Evolutionary conservation across 2,888 invertebrate genomes (phyloP), one percentile per base, ranked within the genome.

Genomic region (Dasypolia templi): DNA sequence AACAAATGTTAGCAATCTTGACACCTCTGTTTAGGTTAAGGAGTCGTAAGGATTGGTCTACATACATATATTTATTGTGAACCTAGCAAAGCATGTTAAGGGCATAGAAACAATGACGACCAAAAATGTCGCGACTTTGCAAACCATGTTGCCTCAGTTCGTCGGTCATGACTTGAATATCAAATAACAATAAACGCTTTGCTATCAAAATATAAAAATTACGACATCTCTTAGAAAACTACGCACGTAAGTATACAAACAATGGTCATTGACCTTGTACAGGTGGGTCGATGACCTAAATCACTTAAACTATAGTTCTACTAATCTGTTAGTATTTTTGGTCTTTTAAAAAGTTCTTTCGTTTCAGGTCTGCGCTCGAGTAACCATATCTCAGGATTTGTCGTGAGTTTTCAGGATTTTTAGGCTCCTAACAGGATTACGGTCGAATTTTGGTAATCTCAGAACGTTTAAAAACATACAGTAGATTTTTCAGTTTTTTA

Each of bases 161-260:
- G n/a, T 19, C 51, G 29, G n/a, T 78, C 72, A 19, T 63, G 76
- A 51, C 56, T 49, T 39, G 72, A 71, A 76, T 79, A 79, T 63
- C 62, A 79, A 71, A 62, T 70, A n/a, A 78, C 71, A 62, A 56
- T 62, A 66, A 12, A 35, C 22, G 19, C 4, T 59, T 19, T 35
- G 51, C 26, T 42, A 19, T 53, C n/a, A 59, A 35, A 68, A 42
- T 26, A 29, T 69, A 42, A 35, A 77, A 76, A 70, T 70, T 70
- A 55, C 70, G 49, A 78, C 62, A 78, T 51, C n/a, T 35, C 11
- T 71, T 14, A 9, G 32, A 55, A 62, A 29, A 56, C 59, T 56
- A 49, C 19, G 42, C 55, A 35, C 55, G 29, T 44, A 19, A 68
- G 49, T 62, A 49, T n/a, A 51, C 22, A 62, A 44, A 62, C 35